A percentile compares a stretch with the other conserved stretches of the same genome.
phyloP scores from a whole-genome alignment of 2,797 vertebrate genomes.

The Thamnophis elegans region DNA sequence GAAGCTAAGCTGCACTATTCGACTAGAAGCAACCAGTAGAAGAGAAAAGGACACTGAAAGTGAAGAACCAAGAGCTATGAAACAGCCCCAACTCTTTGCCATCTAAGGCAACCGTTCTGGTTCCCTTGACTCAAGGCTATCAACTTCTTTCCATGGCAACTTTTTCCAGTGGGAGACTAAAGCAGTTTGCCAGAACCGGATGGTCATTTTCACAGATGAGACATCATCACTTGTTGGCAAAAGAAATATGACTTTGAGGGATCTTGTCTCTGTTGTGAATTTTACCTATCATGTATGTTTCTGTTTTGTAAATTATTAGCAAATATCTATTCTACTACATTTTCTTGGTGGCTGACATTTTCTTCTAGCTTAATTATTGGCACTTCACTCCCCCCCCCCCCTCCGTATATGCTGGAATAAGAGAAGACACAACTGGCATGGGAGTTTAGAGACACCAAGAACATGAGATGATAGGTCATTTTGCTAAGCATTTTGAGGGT shows the following conservation, averaged over 20 bases:
- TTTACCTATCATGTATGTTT: not conserved
- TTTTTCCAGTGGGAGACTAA: not conserved
- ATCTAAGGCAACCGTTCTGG: not conserved
- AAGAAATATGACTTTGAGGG: not conserved
- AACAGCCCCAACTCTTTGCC: too few relatives aligned
- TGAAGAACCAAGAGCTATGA: not conserved
- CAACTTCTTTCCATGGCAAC: too few relatives aligned
- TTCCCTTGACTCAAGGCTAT: too few relatives aligned
- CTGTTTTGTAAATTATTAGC: not conserved
- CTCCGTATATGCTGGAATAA: not conserved
- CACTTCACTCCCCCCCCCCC: not conserved
- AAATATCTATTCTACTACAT: slow-evolving; percentile 8
- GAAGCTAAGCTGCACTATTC: slow-evolving; percentile 78
- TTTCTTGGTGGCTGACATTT: not conserved
- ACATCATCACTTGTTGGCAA: too few relatives aligned
- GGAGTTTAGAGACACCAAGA: not conserved
- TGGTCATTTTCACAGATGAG: not conserved
- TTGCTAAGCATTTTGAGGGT: not conserved
- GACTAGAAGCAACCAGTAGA: slow-evolving; percentile 71
- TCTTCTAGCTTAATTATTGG: not conserved
- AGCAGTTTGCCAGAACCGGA: too few relatives aligned
- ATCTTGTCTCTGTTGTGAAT: not conserved
- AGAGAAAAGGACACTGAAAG: not conserved
- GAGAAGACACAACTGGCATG: not conserved
- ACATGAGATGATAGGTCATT: not conserved